Conservation (phyloP, 2,888 invertebrate species). For the Polyommatus iphigenia region DNA sequence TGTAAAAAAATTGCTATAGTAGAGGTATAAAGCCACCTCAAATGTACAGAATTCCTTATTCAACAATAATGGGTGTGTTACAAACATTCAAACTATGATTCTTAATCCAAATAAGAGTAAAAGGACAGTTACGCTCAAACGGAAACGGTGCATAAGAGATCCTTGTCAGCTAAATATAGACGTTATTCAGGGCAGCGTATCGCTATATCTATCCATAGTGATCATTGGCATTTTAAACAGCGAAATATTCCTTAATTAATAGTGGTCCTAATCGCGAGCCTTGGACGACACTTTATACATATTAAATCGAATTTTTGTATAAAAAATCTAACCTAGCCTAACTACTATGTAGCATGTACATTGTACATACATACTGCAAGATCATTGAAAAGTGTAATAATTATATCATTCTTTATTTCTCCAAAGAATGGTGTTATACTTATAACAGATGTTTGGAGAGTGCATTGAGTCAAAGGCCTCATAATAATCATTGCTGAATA, state of each 20-base stretch:
- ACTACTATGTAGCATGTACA: too few species aligned
- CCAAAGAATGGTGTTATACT: too few species aligned
- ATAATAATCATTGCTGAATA: too few species aligned
- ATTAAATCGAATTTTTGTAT: not conserved
- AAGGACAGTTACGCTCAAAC: slow-evolving; percentile 41
- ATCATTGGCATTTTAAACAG: slow-evolving; percentile 4
- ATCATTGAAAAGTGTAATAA: not conserved
- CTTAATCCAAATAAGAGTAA: not conserved
- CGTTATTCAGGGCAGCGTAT: slow-evolving; percentile 34
- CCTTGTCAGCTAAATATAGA: slow-evolving; percentile 76
- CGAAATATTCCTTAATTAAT: not conserved
- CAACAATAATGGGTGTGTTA: not conserved
- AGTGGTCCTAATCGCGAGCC: not conserved
- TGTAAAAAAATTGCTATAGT: too few species aligned
- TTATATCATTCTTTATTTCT: too few species aligned
- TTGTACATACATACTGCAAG: not conserved
- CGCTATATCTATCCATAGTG: not conserved
- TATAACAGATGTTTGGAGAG: too few species aligned
- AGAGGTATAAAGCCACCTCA: too few species aligned
- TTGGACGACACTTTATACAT: not conserved
- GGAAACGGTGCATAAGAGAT: slow-evolving; percentile 70
- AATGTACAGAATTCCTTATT: not conserved
- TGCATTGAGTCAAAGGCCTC: too few species aligned
- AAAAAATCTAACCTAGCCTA: not conserved
- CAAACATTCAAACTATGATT: not conserved